Percentiles rank a stretch among this genome's conserved stretches.
phyloP scores from a whole-genome alignment of 2,113 vertebrate species.

The Gadus macrocephalus region DNA sequence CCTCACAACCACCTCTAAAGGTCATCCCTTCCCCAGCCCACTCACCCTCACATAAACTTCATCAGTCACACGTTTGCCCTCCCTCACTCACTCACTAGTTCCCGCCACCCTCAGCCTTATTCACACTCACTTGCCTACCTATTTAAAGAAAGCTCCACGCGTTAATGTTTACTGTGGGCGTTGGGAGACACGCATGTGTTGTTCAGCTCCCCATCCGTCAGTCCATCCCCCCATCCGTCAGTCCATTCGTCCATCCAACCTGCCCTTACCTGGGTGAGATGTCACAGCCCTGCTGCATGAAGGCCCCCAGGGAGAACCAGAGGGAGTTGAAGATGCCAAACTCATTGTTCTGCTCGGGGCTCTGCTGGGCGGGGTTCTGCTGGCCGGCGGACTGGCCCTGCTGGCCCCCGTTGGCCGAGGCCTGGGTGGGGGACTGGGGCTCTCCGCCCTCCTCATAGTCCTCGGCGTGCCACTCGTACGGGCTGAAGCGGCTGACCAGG shows the following conservation, averaged over 20 bases:
- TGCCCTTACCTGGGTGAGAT: constrained; percentile 90
- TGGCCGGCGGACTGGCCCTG: constrained; percentile 80
- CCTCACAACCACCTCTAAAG: too few species aligned
- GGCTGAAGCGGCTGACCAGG: constrained; percentile 97
- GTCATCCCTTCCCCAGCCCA: too few species aligned
- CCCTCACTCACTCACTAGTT: too few species aligned
- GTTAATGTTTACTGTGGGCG: too few species aligned
- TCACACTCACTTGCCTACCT: too few species aligned
- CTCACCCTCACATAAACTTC: too few species aligned
- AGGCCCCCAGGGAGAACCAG: constrained; percentile 97
- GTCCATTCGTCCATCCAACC: background rate
- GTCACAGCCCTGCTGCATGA: constrained; percentile 99
- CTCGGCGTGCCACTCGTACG: constrained; percentile 96
- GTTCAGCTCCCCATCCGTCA: too few species aligned
- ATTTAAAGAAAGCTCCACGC: too few species aligned
- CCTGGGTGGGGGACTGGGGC: constrained; percentile 74
- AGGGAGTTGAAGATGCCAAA: constrained; percentile 99
- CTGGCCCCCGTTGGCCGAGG: constrained; percentile 70
- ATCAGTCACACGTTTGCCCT: too few species aligned
- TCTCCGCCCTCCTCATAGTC: constrained; percentile 89
- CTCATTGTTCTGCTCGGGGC: constrained; percentile 83
- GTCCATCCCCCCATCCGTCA: background rate
- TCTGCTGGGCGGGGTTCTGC: constrained; percentile 77
- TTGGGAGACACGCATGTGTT: too few species aligned
- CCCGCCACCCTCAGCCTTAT: too few species aligned